phyloP scores from a whole-genome alignment of 23 tunicate species.

The Clavelina lepadiformis region DNA sequence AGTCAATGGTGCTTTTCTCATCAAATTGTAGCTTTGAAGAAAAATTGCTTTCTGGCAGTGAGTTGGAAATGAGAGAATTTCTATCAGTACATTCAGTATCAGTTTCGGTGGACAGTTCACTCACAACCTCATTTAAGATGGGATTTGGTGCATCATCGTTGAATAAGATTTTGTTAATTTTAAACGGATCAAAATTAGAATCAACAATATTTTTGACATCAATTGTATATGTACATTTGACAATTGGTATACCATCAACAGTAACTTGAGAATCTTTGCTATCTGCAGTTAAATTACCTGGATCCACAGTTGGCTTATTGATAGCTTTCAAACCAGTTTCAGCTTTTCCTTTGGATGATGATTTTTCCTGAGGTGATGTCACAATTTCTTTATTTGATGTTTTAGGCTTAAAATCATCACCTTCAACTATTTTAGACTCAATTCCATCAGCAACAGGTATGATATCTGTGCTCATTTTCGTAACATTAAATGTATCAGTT shows the following conservation, averaged over 20 bases:
- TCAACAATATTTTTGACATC: conserved; percentile 56
- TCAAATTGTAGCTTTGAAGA: background rate
- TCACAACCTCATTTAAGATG: no score
- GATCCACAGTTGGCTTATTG: background rate
- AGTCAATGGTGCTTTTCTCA: background rate
- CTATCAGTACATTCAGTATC: no score
- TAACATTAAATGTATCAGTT: background rate
- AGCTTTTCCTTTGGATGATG: background rate
- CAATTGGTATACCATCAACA: conserved; percentile 16
- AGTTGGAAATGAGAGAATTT: no score
- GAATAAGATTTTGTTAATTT: conserved; percentile 13
- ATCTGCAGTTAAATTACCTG: background rate
- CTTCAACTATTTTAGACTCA: background rate
- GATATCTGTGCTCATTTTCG: background rate
- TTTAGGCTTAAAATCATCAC: background rate
- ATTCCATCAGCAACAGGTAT: background rate
- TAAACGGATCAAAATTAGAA: conserved; percentile 54
- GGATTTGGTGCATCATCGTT: conserved; percentile 15
- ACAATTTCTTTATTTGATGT: background rate
- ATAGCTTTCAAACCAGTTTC: background rate
- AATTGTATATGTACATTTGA: conserved; percentile 49
- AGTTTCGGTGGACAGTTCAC: no score
- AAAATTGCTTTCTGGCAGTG: no score
- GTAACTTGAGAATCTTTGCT: background rate
- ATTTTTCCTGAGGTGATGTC: background rate